Base-by-base conservation (phyloP, 2,888 invertebrate species). In the Hyposoter didymator region DNA sequence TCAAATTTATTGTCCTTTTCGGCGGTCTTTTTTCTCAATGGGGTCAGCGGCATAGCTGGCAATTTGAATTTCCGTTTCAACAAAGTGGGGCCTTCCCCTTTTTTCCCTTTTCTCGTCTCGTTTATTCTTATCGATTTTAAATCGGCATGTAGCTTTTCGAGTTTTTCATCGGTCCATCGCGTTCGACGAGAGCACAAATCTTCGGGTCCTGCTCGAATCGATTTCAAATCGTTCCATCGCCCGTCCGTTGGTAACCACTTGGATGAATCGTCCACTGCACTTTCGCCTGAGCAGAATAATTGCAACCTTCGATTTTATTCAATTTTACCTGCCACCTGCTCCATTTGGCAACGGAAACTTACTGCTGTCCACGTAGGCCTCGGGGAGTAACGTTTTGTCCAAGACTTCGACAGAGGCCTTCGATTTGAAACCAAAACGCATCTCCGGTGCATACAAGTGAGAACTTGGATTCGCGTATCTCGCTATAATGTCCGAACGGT, bases 91-190 rank as follows among this genome's bases (percentile, higher is more conserved):
- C 76, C 67, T 7, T 89, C n/a, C n/a, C n/a, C 85, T 22, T 67
- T 39, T 39, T 45, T 67, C 35, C 19, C 45, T 6, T 32, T 43
- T 5, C 43, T 81, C 32, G 43, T 55, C 8, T 45, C 78, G 49
- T 89, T 90, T 59, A 90, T 83, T 87, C 91, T 89, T 64, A 90
- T 90, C 1, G 95, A 95, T 91, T 95, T 95, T 7, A 96, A 92
- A 88, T 96, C 96, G 62, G 95, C 94, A 84, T 96, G 95, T 2
- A 96, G 93, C 64, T 94, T 94, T 90, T 95, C 95, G 70, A 96
- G 88, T 88, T 96, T 96, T 87, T 95, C 95, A 39, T 96, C 95
- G 49, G 95, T 96, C 96, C 96, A 96, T 92, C 95, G 96, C 0
- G 96, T 96, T 92, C 95, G 95, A 19, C 96, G 92, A 72, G 95